Evolutionary conservation across 2,113 vertebrate genomes (phyloP).

Genomic region (Cacatua alba): DNA sequence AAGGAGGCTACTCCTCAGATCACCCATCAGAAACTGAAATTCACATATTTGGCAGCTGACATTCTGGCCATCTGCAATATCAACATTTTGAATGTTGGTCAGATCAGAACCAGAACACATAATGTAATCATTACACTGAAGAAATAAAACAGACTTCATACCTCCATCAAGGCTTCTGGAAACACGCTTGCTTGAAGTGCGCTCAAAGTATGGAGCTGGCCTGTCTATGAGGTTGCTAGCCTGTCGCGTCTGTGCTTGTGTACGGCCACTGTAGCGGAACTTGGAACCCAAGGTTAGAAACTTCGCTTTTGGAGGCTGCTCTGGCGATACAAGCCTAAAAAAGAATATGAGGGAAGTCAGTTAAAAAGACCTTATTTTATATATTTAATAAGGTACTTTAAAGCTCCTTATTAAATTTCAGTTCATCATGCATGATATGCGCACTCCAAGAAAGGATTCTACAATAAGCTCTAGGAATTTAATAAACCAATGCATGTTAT

Average conservation of each 20-base stretch:
- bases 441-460: neutral
- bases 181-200: constrained; percentile 84
- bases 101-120: neutral
- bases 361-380: neutral
- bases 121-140: neutral
- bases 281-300: constrained; percentile 88
- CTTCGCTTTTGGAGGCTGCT: constrained; percentile 85
- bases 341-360: neutral
- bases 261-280: constrained; percentile 89
- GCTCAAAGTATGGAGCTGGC: constrained; percentile 82
- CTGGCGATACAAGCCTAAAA: constrained; percentile 82
- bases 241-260: constrained; percentile 85
- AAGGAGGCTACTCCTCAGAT: neutral
- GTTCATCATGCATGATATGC: neutral
- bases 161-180: constrained; percentile 88
- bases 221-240: constrained; percentile 87
- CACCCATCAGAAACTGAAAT: neutral
- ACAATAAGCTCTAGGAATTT: neutral
- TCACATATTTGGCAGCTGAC: neutral
- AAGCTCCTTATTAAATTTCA: neutral
- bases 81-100: accelerated
- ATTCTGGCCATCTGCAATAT: neutral
- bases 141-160: neutral
- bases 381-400: neutral
- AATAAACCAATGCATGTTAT: neutral